Base-by-base conservation (phyloP, 2,888 invertebrate genomes). In the Mesoligia furuncula region DNA sequence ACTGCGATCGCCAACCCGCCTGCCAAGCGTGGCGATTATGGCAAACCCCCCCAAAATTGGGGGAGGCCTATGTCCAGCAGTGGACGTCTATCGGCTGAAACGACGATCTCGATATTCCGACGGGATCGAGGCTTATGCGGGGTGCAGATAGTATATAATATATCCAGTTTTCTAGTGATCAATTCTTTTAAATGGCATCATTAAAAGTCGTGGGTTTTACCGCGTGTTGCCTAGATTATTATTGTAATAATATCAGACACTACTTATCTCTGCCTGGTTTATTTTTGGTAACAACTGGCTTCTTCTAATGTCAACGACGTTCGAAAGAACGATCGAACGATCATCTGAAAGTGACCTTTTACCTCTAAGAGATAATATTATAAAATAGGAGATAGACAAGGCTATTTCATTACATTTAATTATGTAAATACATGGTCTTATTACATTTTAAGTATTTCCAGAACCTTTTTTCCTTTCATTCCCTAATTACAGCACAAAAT, bases 261-360 rank as follows among this genome's bases (percentile, higher is more conserved):
- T 51, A n/a, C n/a, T n/a, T n/a, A 27, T 48, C 17, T 59, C 62
- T 51, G 24, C 24, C 31, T 42, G 42, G 42, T 66, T 69, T 80
- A 65, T 84, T 74, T 77, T 77, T 67, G 4, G 31, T 27, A 7
- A 59, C 24, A 85, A 79, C 75, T 75, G 74, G 75, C 65, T 75
- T 31, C 24, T 72, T 72, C 20, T 51, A 54, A 77, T 71, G 79
- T 86, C 84, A 86, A 81, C 71, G 86, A 84, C 86, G 66, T 75
- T 57, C 39, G 39, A 51, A n/a, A 20, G n/a, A 39, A n/a, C n/a
- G n/a, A n/a, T n/a, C n/a, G 51, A 39, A 39, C 1, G 9, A 20
- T 54, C n/a, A 39, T 65, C 39, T 42, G 20, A 31, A 54, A 70
- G 24, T 20, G 54, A 84, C 77, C 81, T 86, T 77, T 81, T 69